A percentile compares a stretch with the other conserved stretches of the same genome.
Evolutionary conservation across 2,113 vertebrate genomes (phyloP).

Genomic region (Chlorodrepanis virens): DNA sequence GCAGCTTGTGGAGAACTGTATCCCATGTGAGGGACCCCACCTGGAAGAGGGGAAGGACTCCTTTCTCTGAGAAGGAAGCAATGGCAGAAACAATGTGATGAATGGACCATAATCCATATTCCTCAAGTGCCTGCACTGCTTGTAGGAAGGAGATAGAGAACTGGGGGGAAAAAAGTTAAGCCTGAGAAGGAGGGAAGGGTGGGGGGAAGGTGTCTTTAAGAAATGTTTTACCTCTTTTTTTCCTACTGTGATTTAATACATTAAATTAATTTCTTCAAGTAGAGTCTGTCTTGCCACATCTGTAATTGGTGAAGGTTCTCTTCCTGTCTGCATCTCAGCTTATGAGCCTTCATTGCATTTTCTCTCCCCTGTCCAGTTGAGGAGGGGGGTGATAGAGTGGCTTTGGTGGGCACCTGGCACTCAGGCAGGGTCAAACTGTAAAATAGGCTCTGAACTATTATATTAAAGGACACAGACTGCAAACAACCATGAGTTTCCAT

Average conservation of each 20-base stretch:
- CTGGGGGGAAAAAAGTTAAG: fast-evolving
- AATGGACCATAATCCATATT: background rate
- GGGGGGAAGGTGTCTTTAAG: background rate
- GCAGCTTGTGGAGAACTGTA: background rate
- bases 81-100: background rate
- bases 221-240: background rate
- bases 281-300: background rate
- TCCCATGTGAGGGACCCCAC: background rate
- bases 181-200: background rate
- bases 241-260: background rate
- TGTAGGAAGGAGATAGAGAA: background rate
- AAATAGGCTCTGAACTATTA: background rate
- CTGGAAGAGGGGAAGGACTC: background rate
- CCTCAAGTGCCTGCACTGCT: background rate
- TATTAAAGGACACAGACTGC: background rate
- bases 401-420: background rate
- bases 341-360: background rate
- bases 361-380: background rate
- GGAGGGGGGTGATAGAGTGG: background rate
- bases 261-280: background rate
- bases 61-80: background rate
- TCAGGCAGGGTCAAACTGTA: background rate
- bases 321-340: fast-evolving
- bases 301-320: background rate
- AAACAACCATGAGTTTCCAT: background rate